phyloP scores from a whole-genome alignment of 2,888 invertebrate species.

The Limnephilus auricula region DNA sequence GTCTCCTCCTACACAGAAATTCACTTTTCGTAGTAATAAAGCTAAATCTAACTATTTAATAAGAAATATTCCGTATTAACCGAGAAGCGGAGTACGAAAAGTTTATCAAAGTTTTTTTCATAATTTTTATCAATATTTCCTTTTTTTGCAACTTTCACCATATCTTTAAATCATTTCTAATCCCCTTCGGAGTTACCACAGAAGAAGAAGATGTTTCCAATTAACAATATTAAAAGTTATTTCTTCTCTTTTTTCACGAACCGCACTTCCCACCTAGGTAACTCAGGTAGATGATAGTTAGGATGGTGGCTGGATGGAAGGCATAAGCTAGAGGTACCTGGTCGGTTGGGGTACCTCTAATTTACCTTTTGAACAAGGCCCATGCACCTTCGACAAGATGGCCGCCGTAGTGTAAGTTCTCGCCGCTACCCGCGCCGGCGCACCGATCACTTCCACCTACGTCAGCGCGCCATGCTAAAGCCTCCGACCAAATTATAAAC shows the following conservation, averaged over 20 bases:
- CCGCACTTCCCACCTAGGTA: slow-evolving; percentile 20
- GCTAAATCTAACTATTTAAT: too few relatives aligned
- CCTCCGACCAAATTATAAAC: slow-evolving; percentile 71
- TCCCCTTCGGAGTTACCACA: not conserved
- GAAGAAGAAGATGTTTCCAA: not conserved
- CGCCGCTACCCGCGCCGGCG: slow-evolving; percentile 69
- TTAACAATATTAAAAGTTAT: not conserved
- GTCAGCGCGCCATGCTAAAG: slow-evolving; percentile 69
- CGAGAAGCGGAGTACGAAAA: too few relatives aligned
- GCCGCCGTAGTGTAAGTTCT: slow-evolving; percentile 74
- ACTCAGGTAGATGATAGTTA: not conserved
- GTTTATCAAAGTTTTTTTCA: too few relatives aligned
- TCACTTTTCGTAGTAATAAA: too few relatives aligned
- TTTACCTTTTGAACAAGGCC: slow-evolving; percentile 55
- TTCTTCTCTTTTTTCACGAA: slow-evolving; percentile 22
- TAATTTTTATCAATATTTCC: too few relatives aligned
- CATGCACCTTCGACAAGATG: slow-evolving; percentile 73
- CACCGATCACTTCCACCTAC: slow-evolving; percentile 71
- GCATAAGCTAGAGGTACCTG: not conserved
- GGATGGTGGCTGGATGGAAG: not conserved
- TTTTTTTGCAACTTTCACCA: too few relatives aligned
- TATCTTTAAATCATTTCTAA: not conserved
- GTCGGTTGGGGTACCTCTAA: slow-evolving; percentile 15
- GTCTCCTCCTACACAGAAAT: too few relatives aligned
- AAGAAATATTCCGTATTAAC: too few relatives aligned